Conservation (phyloP, 1,140 invertebrate genomes). For the Trachymyrmex septentrionalis region DNA sequence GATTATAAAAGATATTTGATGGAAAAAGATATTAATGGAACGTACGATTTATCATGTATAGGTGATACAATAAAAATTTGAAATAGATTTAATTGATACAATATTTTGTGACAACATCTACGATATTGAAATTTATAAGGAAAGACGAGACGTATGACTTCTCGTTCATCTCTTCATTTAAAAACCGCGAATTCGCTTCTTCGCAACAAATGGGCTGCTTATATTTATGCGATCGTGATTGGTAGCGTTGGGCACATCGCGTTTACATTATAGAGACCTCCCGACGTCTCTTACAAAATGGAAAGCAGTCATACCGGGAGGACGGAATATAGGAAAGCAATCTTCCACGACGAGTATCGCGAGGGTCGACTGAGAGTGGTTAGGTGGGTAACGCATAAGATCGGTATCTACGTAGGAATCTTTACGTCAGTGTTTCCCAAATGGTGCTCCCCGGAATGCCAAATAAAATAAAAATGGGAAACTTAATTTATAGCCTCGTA, state of each 20-base stretch:
- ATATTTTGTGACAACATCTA: neutral
- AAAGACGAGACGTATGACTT: neutral
- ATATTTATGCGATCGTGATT: constrained; percentile 15
- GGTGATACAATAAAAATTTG: neutral
- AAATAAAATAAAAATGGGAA: neutral
- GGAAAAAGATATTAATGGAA: too few relatives aligned
- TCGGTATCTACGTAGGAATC: constrained; percentile 62
- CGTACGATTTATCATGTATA: neutral
- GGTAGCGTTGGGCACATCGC: neutral
- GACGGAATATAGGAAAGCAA: constrained; percentile 75
- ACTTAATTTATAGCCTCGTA: neutral
- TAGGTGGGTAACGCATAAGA: constrained; percentile 36
- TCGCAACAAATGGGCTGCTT: constrained; percentile 34
- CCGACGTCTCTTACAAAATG: constrained; percentile 67
- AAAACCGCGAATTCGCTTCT: neutral
- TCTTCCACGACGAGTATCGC: constrained; percentile 62
- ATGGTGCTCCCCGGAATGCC: neutral
- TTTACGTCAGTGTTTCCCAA: constrained; percentile 53
- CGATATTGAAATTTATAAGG: neutral
- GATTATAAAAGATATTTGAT: constrained; percentile 1
- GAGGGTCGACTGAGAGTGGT: constrained; percentile 38
- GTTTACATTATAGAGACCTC: constrained; percentile 43
- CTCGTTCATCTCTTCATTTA: neutral
- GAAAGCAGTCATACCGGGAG: constrained; percentile 59
- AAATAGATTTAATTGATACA: neutral